phyloP scores from a whole-genome alignment of 1,140 invertebrate species.

The Calosoma granatense region DNA sequence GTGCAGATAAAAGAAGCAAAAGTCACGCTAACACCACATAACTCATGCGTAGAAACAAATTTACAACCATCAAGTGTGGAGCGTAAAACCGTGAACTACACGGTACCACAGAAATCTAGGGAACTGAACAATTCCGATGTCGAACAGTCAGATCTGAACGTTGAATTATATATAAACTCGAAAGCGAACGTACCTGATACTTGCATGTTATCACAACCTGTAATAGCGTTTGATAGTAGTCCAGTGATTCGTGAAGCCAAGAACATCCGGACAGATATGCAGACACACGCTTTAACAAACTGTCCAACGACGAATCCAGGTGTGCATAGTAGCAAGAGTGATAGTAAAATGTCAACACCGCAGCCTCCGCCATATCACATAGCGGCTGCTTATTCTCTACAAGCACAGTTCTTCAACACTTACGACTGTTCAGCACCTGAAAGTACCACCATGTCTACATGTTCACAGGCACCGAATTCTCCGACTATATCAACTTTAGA shows the following conservation, averaged over 20 bases:
- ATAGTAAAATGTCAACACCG: constrained; percentile 24
- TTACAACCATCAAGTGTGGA: background rate
- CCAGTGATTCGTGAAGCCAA: background rate
- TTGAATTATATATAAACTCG: too few species aligned
- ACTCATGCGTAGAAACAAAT: background rate
- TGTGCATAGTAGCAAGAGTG: constrained; percentile 14
- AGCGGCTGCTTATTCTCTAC: constrained; percentile 55
- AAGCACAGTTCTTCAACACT: constrained; percentile 42
- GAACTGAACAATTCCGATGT: background rate
- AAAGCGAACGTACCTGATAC: too few species aligned
- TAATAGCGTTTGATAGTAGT: background rate
- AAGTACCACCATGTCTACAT: constrained; percentile 20
- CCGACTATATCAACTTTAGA: constrained; percentile 20
- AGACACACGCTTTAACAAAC: constrained; percentile 1
- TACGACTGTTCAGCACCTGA: background rate
- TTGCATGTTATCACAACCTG: background rate
- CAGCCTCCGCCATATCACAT: constrained; percentile 58
- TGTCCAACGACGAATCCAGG: background rate
- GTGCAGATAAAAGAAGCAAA: constrained; percentile 20
- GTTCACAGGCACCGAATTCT: constrained; percentile 27
- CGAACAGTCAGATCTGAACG: too few species aligned
- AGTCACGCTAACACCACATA: constrained; percentile 10
- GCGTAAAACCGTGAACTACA: background rate
- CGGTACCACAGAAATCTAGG: background rate
- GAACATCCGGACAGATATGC: background rate